Percentiles rank a stretch among this genome's conserved stretches.
These are phyloP conservation scores for Atlantisia rogersi DNA, from an alignment of 2,113 vertebrate species.

Conservation along the genomic window DNA sequence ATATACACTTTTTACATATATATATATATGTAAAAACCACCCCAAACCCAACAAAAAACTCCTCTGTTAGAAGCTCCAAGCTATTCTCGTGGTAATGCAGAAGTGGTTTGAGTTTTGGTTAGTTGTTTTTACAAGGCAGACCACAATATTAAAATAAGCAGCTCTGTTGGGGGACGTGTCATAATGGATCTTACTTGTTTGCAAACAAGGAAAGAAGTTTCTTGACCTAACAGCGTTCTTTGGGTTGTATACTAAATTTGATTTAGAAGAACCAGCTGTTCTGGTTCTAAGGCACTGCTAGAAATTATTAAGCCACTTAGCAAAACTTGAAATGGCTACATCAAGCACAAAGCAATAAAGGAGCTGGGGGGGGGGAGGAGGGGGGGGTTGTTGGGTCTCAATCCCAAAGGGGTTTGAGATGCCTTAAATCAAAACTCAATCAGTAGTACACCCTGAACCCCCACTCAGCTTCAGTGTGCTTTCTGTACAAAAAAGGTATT, in stretches of 20 bases:
- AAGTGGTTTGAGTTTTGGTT: not conserved
- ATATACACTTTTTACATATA: no score
- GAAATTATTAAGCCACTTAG: slow-evolving; percentile 6
- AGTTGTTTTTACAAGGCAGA: not conserved
- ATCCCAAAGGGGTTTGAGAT: not conserved
- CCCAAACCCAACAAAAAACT: not conserved
- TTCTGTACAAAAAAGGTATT: not conserved
- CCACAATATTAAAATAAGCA: not conserved
- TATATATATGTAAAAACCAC: no score
- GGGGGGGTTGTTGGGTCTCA: not conserved
- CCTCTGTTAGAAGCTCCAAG: not conserved
- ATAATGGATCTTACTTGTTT: not conserved
- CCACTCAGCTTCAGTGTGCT: not conserved
- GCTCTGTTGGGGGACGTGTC: not conserved
- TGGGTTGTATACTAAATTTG: not conserved
- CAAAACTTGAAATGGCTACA: slow-evolving; percentile 5
- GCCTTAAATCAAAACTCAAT: not conserved
- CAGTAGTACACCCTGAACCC: not conserved
- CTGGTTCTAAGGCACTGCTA: not conserved
- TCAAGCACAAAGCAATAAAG: not conserved
- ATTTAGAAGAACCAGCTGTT: slow-evolving; percentile 14
- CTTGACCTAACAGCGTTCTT: slow-evolving; percentile 1
- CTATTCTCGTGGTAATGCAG: not conserved
- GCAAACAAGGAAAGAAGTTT: not conserved
- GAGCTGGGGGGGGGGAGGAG: not conserved